Evolutionary conservation across 2,888 invertebrate genomes (phyloP), one percentile per base, ranked within the genome.

Genomic region (Orgyia antiqua): DNA sequence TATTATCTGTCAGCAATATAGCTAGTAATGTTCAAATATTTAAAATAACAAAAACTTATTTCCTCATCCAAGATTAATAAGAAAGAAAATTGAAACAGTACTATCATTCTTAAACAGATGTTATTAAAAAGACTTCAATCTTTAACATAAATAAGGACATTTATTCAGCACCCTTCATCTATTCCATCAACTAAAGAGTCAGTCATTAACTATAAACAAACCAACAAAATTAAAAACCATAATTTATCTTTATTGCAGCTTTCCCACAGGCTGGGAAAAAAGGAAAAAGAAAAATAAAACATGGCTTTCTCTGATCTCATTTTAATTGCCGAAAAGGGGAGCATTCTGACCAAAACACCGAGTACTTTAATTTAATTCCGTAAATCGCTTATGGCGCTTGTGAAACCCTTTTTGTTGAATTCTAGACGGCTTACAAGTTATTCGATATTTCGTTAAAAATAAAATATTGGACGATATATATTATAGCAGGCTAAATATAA

Each of bases 181-280:
- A 2, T 10, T 35, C 20, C 15, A 31, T 35, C 12, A 10, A 35
- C 29, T 28, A 30, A 30, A 35, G 24, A 21, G 19, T n/a, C 13
- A 23, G 11, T 24, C 34, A 24, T 52, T 54, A 49, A 42, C 40
- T 52, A 38, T 31, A 57, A 41, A 46, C 49, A 43, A 49, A 38
- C 46, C 42, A 50, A 45, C 65, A 56, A 72, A 76, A 79, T 77
- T 79, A 77, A 79, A 78, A 77, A 69, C 68, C 69, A 76, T 78
- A 73, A 77, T 75, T 77, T 78, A 75, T 72, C 71, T 77, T 75
- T 74, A 77, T 73, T 64, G 68, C 70, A 51, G 58, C 53, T 53
- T 57, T 60, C 58, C 59, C 51, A 53, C 56, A 58, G 50, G 55
- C 50, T 52, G 44, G 44, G 51, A 51, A 54, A 54, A 59, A 60